Evolutionary conservation across 2,113 vertebrate genomes (phyloP).

Genomic region (Tychaedon coryphoeus): DNA sequence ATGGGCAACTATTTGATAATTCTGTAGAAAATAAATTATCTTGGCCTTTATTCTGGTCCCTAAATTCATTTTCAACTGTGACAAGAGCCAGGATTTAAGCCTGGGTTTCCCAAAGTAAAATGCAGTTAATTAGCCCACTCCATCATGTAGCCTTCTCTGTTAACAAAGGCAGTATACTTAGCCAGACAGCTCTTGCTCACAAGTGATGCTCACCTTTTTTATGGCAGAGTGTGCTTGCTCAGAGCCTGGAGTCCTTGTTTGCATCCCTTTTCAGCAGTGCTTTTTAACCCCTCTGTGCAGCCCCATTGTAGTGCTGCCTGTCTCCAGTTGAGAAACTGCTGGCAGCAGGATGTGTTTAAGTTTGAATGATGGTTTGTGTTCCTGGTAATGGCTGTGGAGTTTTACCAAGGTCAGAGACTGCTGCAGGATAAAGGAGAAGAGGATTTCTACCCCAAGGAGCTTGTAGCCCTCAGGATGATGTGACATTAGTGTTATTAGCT

Average conservation of each 20-base stretch:
- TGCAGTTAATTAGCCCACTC: slow-evolving; percentile 37
- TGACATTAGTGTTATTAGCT: not conserved
- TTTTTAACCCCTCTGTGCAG: not conserved
- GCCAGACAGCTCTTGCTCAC: slow-evolving; percentile 2
- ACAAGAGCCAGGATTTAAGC: slow-evolving; percentile 25
- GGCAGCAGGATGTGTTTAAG: not conserved
- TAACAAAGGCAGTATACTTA: slow-evolving; percentile 7
- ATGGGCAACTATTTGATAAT: not conserved
- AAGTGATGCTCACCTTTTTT: slow-evolving; percentile 10
- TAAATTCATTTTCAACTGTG: slow-evolving; percentile 33
- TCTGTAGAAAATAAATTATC: slow-evolving; percentile 29
- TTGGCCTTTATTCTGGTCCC: not conserved
- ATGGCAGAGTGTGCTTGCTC: not conserved
- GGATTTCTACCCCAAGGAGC: not conserved
- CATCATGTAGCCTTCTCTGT: not conserved
- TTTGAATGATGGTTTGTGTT: not conserved
- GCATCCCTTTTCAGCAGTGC: not conserved
- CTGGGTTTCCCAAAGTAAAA: slow-evolving; percentile 31
- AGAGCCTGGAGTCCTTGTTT: not conserved
- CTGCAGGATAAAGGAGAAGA: not conserved
- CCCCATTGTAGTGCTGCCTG: not conserved
- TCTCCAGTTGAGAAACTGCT: not conserved
- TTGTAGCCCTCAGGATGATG: not conserved
- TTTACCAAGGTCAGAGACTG: not conserved
- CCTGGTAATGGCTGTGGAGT: not conserved